A percentile compares a stretch with the other conserved stretches of the same genome.
These are phyloP conservation scores for Onychorhynchus coronatus DNA, from an alignment of 2,113 vertebrate genomes.

Conservation along the genomic window DNA sequence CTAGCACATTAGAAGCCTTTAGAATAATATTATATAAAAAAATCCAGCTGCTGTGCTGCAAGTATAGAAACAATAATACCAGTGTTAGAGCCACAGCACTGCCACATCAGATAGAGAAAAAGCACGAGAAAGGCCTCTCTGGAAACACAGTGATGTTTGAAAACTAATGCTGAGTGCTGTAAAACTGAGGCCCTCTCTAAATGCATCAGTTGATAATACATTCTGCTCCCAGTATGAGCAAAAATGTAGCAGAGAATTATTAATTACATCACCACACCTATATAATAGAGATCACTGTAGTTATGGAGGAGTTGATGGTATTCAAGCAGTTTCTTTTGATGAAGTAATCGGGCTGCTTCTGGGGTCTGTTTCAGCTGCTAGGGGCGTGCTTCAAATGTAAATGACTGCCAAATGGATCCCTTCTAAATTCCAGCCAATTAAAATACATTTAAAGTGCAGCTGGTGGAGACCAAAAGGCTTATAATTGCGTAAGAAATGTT, in stretches of 20 bases:
- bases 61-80: neutral
- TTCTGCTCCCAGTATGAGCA: constrained; percentile 38
- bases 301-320: constrained; percentile 69
- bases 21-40: neutral
- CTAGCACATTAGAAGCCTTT: neutral
- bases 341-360: constrained; percentile 80
- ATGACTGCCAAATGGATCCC: constrained; percentile 85
- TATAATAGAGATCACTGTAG: constrained; percentile 56
- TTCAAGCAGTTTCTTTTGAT: constrained; percentile 74
- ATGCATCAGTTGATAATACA: neutral
- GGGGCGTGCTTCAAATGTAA: constrained; percentile 86
- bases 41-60: neutral
- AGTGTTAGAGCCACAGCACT: neutral
- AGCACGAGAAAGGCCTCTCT: neutral
- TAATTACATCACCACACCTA: constrained; percentile 66
- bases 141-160: neutral
- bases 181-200: neutral
- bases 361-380: constrained; percentile 82
- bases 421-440: constrained; percentile 82
- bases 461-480: constrained; percentile 66
- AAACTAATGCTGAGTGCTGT: neutral
- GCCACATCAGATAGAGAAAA: neutral
- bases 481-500: constrained; percentile 53
- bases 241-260: constrained; percentile 65
- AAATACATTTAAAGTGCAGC: constrained; percentile 82